Base-by-base conservation (phyloP, 2,888 invertebrate genomes). In the Oxyscelio sp. region DNA sequence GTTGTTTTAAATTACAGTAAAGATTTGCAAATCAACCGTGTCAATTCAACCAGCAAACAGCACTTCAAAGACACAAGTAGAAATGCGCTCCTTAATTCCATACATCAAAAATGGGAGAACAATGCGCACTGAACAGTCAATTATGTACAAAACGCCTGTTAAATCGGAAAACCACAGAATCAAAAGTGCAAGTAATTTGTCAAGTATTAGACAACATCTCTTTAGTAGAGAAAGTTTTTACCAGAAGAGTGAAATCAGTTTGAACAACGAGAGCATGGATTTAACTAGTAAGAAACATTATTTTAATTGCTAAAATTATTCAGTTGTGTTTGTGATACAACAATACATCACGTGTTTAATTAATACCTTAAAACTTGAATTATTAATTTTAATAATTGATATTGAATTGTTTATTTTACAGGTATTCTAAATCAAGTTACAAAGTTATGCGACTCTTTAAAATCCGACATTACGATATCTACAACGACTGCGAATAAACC, bases 121-220 rank as follows among this genome's bases (percentile, higher is more conserved):
- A 8, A 92, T 94, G 90, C 91, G 94, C 1, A 90, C 82, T 0
- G 93, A 93, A 63, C 90, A 92, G 80, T 93, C 93, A 1, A 85
- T 94, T 19, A 93, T 94, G 93, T 94, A 94, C 75, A 93, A 92
- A 87, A 93, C 93, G 2, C 93, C 93, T 1, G 80, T 75, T 45
- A 75, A 83, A 11, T 8, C 61, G 9, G 73, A 85, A 40, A 65
- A 86, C 34, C 17, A 22, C 17, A 45, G 22, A 22, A 68, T 77
- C 13, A 86, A 66, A 31, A 81, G 83, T 59, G 70, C 85, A 4
- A 89, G 87, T 52, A 90, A 91, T 83, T 84, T 92, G 2, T 90
- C 91, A 4, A 91, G 77, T 27, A 86, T 94, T 4, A 89, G 94
- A 50, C 94, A 94, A 75, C 94, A 94, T 85, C 90, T 94, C 24